Evolutionary conservation across 2,113 vertebrate species (phyloP).

Genomic region (Picathartes gymnocephalus): DNA sequence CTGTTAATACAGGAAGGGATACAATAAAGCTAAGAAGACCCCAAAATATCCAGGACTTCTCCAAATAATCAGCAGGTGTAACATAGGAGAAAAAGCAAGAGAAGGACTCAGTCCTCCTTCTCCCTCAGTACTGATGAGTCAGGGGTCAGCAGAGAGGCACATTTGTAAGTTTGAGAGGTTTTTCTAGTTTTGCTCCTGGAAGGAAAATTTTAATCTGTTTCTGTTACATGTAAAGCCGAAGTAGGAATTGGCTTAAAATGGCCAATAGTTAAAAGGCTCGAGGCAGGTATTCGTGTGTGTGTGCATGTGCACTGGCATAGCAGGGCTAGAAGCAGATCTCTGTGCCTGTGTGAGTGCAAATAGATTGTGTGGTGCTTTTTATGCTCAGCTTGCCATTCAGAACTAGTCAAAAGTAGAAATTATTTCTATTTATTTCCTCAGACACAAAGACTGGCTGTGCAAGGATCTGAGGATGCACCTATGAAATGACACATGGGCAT

Average conservation of each 20-base stretch:
- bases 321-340: background rate
- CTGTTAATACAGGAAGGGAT: background rate
- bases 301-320: fast-evolving
- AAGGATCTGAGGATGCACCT: background rate
- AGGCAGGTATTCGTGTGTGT: background rate
- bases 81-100: background rate
- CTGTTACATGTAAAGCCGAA: background rate
- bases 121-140: background rate
- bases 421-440: background rate
- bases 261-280: background rate
- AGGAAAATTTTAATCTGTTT: background rate
- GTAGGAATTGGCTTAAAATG: background rate
- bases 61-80: background rate
- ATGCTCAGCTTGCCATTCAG: background rate
- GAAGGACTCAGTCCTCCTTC: background rate
- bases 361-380: no score
- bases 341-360: background rate
- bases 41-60: background rate
- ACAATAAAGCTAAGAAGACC: background rate
- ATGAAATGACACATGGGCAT: background rate
- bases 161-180: background rate
- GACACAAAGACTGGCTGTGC: background rate
- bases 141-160: fast-evolving
- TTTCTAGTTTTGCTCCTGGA: background rate
- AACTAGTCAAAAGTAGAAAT: background rate